These are phyloP conservation scores for Apeltes quadracus DNA, from an alignment of 2,113 vertebrate species.

Conservation along the genomic window DNA sequence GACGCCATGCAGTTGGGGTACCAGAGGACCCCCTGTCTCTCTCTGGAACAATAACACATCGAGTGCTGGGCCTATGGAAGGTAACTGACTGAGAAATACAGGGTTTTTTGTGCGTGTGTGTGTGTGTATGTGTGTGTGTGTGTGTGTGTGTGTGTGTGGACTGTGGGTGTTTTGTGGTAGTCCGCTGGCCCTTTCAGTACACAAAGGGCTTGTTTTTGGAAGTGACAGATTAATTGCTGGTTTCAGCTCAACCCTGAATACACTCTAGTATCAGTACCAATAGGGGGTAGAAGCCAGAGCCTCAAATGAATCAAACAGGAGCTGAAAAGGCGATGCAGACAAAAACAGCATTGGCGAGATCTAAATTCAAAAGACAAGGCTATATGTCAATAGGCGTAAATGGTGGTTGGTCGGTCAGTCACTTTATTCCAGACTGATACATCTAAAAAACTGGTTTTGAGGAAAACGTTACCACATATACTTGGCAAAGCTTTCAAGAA, in stretches of 20 bases:
- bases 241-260: conserved; percentile 53
- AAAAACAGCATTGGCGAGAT: conserved; percentile 18
- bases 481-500: not conserved
- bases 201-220: conserved; percentile 65
- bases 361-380: conserved; percentile 6
- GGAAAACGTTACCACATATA: not conserved
- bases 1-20: conserved; percentile 43
- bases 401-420: not conserved
- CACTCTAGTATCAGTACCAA: conserved; percentile 25
- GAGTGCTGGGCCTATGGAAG: conserved; percentile 47
- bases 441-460: not conserved
- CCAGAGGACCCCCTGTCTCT: conserved; percentile 46
- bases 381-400: not conserved
- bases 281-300: conserved; percentile 36
- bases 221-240: conserved; percentile 71
- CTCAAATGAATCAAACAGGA: conserved; percentile 61
- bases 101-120: conserved; percentile 46
- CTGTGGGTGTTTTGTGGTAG: conserved; percentile 29
- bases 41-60: conserved; percentile 53
- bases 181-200: conserved; percentile 41
- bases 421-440: not conserved
- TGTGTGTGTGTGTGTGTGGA: conserved; percentile 21
- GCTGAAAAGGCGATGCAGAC: conserved; percentile 1
- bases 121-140: conserved; percentile 21
- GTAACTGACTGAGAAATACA: conserved; percentile 43